Conservation (phyloP, 2,797 vertebrate genomes). For the Bradypus variegatus region DNA sequence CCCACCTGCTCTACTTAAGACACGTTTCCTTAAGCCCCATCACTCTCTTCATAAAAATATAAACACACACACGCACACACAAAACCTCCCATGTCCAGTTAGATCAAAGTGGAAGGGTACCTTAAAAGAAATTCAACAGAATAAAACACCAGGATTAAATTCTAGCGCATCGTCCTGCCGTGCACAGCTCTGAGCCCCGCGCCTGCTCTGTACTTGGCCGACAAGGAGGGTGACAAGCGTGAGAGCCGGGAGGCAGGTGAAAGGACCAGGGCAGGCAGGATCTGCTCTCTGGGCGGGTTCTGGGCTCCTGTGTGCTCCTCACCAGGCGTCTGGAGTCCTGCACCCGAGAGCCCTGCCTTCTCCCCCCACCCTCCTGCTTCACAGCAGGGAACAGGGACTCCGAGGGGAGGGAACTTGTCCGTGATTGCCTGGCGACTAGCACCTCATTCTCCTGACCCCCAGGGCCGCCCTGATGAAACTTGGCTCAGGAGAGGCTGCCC, state of each 20-base stretch:
- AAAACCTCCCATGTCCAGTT: too few relatives aligned
- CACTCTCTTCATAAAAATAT: neutral
- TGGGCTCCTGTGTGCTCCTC: accelerated
- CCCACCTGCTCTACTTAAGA: neutral
- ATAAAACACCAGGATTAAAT: neutral
- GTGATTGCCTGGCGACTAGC: accelerated
- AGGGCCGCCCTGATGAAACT: too few relatives aligned
- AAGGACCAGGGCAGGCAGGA: too few relatives aligned
- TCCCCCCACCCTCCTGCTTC: neutral
- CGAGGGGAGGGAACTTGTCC: neutral
- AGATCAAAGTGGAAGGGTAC: neutral
- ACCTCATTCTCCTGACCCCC: neutral
- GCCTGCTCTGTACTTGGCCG: neutral
- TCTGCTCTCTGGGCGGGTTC: accelerated
- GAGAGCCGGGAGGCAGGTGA: too few relatives aligned
- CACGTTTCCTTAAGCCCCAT: neutral
- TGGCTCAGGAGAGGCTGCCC: neutral
- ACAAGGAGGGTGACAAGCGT: neutral
- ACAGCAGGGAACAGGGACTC: neutral
- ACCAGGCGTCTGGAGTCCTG: neutral
- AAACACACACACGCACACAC: neutral
- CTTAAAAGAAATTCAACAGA: neutral
- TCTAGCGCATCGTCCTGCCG: neutral
- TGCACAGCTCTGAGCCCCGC: neutral
- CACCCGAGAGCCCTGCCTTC: accelerated